These are phyloP conservation scores for Meiosimyza platycephala DNA, from an alignment of 2,888 invertebrate genomes.

Conservation along the genomic window DNA sequence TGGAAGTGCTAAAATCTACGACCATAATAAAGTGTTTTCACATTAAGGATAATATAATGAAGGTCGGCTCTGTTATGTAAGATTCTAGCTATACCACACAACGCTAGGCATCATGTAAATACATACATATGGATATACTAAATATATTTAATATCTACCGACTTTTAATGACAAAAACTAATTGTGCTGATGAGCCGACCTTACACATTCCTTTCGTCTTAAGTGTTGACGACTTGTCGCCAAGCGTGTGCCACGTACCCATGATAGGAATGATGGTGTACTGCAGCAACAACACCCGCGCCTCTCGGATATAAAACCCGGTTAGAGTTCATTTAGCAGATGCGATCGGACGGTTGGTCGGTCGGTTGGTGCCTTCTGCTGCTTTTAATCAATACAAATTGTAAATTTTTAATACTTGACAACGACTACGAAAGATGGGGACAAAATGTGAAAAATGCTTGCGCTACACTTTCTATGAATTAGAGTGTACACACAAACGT, in stretches of 20 bases:
- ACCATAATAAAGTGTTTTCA: too few species aligned
- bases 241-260: slow-evolving; percentile 18
- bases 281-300: too few species aligned
- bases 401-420: slow-evolving; percentile 4
- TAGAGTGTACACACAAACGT: slow-evolving; percentile 21
- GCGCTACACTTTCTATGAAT: slow-evolving; percentile 14
- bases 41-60: too few species aligned
- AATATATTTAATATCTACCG: too few species aligned
- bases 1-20: too few species aligned
- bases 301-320: too few species aligned
- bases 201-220: background rate
- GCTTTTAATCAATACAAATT: slow-evolving; percentile 27
- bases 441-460: slow-evolving; percentile 11
- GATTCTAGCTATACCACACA: too few species aligned
- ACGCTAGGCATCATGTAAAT: too few species aligned
- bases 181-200: slow-evolving; percentile 21
- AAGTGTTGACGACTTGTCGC: background rate
- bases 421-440: background rate
- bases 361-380: background rate
- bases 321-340: background rate
- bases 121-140: too few species aligned
- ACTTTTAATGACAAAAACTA: background rate
- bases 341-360: background rate
- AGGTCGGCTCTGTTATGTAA: too few species aligned
- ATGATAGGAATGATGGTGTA: background rate